These are phyloP conservation scores for Muntiacus muntjak DNA, from an alignment of 2,113 vertebrate genomes.

Conservation along the genomic window DNA sequence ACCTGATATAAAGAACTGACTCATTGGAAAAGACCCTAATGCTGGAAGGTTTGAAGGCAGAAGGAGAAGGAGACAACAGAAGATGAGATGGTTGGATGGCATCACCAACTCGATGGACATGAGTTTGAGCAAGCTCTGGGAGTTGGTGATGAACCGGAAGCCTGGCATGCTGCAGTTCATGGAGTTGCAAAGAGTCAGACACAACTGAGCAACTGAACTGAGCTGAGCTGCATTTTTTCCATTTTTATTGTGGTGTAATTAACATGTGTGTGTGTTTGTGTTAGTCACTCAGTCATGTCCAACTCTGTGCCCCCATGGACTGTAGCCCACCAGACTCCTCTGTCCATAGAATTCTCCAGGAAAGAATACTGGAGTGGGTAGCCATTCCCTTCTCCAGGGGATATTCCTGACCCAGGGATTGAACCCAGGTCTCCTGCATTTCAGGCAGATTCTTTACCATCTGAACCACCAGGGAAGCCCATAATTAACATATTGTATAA, in stretches of 20 bases:
- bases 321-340: neutral
- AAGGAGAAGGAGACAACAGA: neutral
- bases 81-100: neutral
- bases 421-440: neutral
- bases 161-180: neutral
- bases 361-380: neutral
- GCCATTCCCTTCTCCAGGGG: neutral
- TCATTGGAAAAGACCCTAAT: neutral
- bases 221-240: neutral
- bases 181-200: neutral
- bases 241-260: neutral
- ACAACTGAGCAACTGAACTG: neutral
- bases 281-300: neutral
- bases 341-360: neutral
- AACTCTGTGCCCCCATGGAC: neutral
- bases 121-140: neutral
- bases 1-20: neutral
- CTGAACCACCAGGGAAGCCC: neutral
- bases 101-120: neutral
- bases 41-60: neutral
- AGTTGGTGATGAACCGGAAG: neutral
- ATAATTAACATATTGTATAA: neutral
- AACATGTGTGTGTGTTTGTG: neutral
- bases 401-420: neutral
- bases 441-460: neutral